phyloP scores from a whole-genome alignment of 2,797 vertebrate species.

The Pitangus sulphuratus region DNA sequence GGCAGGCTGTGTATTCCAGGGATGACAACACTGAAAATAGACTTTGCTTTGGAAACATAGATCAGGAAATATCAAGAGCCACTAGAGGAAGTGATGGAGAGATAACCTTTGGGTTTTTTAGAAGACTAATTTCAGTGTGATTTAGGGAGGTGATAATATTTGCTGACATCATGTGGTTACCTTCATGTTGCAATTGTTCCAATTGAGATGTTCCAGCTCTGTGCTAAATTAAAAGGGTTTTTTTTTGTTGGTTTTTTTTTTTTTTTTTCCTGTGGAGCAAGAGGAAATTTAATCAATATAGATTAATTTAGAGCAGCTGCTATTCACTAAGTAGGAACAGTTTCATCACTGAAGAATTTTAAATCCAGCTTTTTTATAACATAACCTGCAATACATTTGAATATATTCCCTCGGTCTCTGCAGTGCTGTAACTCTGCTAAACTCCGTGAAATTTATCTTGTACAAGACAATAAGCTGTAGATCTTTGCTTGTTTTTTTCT shows the following conservation, averaged over 20 bases:
- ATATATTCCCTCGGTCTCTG: constrained; percentile 41
- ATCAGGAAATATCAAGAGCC: background rate
- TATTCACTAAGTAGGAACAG: constrained; percentile 20
- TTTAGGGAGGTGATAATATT: constrained; percentile 34
- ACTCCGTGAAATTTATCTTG: constrained; percentile 20
- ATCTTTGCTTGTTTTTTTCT: constrained; percentile 60
- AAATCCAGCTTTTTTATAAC: constrained; percentile 33
- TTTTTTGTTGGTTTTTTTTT: background rate
- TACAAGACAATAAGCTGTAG: constrained; percentile 1
- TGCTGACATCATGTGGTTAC: constrained; percentile 18
- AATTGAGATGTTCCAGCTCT: constrained; percentile 13
- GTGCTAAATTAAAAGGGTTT: constrained; percentile 44
- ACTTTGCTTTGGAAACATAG: background rate
- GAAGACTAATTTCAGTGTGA: background rate
- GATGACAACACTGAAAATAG: background rate
- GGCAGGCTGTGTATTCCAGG: background rate
- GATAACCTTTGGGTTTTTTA: background rate
- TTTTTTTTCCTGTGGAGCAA: background rate
- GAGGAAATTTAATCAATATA: constrained; percentile 56
- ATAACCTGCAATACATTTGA: constrained; percentile 47
- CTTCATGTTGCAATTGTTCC: constrained; percentile 36
- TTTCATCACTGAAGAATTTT: constrained; percentile 50
- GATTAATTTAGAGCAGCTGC: constrained; percentile 58
- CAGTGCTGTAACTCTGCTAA: constrained; percentile 44
- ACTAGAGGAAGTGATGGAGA: background rate